Evolutionary conservation across 2,113 vertebrate genomes (phyloP).

Genomic region (Petrocephalus microphthalmus): DNA sequence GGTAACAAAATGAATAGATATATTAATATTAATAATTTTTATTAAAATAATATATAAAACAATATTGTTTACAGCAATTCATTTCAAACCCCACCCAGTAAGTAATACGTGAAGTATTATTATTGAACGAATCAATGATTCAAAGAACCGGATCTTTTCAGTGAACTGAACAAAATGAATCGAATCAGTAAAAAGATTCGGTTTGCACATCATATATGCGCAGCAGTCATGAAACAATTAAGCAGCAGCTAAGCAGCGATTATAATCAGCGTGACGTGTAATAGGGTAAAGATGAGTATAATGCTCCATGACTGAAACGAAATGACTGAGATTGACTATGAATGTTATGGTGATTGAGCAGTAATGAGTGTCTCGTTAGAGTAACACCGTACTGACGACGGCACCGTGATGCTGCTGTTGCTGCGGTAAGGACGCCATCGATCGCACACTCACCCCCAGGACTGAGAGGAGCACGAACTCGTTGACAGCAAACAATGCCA

Average conservation of each 20-base stretch:
- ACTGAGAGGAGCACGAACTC: conserved; percentile 68
- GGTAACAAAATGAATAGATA: no score
- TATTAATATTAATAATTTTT: no score
- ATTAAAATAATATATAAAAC: no score
- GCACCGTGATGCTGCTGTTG: neutral
- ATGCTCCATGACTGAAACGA: neutral
- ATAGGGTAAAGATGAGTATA: neutral
- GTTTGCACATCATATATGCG: neutral
- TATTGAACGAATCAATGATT: no score
- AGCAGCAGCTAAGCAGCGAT: neutral
- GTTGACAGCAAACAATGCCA: conserved; percentile 68
- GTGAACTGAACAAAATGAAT: no score
- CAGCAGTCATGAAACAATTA: neutral
- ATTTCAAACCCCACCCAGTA: no score
- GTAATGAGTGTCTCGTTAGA: neutral
- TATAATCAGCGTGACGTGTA: neutral
- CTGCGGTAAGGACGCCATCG: neutral
- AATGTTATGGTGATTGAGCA: neutral
- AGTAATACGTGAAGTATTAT: no score
- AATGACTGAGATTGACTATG: neutral
- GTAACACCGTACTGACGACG: neutral
- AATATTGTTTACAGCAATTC: no score
- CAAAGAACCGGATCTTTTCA: no score
- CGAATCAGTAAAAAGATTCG: no score
- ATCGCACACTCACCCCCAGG: conserved; percentile 62